A percentile compares a stretch with the other conserved stretches of the same genome.
Evolutionary conservation across 2,888 invertebrate genomes (phyloP).

Genomic region (Dione vanillae): DNA sequence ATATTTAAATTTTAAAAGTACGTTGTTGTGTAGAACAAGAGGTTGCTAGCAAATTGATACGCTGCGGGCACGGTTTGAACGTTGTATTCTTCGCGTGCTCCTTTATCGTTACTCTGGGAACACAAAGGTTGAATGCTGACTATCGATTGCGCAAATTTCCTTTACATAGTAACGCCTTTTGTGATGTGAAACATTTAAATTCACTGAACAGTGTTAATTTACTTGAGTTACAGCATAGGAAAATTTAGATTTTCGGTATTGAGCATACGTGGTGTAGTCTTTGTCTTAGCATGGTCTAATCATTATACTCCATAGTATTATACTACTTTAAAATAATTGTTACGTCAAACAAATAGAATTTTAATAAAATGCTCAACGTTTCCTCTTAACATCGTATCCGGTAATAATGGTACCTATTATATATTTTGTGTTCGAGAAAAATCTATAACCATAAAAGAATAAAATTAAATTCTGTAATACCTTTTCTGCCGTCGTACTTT

Average conservation of each 20-base stretch:
- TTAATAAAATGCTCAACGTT: background rate
- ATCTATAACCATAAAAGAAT: constrained; percentile 22
- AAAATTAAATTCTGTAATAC: constrained; percentile 26
- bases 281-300: too few species aligned
- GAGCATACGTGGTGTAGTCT: background rate
- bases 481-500: constrained; percentile 19
- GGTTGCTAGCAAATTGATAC: constrained; percentile 26
- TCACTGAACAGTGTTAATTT: constrained; percentile 28
- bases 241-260: background rate
- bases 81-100: constrained; percentile 36
- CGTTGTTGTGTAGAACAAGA: constrained; percentile 7
- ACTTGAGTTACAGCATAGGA: background rate
- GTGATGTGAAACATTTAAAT: constrained; percentile 36
- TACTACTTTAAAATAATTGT: too few species aligned
- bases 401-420: constrained; percentile 9
- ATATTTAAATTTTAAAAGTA: constrained; percentile 22
- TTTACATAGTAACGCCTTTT: constrained; percentile 43
- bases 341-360: background rate
- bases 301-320: too few species aligned
- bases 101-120: constrained; percentile 34
- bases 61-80: constrained; percentile 32
- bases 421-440: constrained; percentile 23
- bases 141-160: constrained; percentile 45
- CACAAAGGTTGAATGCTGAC: constrained; percentile 39
- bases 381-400: background rate